phyloP scores from a whole-genome alignment of 2,888 invertebrate genomes.

The Ceratothoa steindachneri region DNA sequence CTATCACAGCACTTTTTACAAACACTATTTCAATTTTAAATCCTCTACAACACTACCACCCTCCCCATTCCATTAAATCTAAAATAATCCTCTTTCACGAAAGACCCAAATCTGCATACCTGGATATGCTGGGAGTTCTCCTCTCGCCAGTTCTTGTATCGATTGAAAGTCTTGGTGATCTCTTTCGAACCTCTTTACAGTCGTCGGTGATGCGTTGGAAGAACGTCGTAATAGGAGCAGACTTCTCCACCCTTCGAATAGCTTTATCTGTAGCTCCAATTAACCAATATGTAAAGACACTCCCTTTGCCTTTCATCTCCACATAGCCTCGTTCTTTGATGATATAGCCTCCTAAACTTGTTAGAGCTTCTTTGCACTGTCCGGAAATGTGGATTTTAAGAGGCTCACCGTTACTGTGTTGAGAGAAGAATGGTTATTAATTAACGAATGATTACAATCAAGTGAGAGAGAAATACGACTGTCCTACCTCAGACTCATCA shows the following conservation, averaged over 20 bases:
- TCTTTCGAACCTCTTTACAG: background rate
- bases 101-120: no score
- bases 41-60: no score
- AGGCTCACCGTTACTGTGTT: conserved; percentile 53
- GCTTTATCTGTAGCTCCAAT: conserved; percentile 55
- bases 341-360: conserved; percentile 67
- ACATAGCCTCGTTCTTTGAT: conserved; percentile 69
- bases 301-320: conserved; percentile 73
- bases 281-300: conserved; percentile 63
- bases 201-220: background rate
- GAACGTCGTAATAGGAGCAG: background rate
- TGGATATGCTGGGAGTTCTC: conserved; percentile 1
- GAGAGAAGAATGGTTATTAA: background rate
- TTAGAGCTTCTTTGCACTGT: conserved; percentile 64
- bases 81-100: no score
- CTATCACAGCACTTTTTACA: no score
- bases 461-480: no score
- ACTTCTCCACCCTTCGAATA: conserved; percentile 51
- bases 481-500: no score
- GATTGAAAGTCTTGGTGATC: background rate
- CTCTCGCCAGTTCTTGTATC: background rate
- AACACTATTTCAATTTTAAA: no score
- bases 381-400: conserved; percentile 72
- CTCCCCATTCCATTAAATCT: no score
- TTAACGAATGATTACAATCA: background rate